These are phyloP conservation scores for Cottus gobio DNA, from an alignment of 2,113 vertebrate genomes.

Conservation along the genomic window DNA sequence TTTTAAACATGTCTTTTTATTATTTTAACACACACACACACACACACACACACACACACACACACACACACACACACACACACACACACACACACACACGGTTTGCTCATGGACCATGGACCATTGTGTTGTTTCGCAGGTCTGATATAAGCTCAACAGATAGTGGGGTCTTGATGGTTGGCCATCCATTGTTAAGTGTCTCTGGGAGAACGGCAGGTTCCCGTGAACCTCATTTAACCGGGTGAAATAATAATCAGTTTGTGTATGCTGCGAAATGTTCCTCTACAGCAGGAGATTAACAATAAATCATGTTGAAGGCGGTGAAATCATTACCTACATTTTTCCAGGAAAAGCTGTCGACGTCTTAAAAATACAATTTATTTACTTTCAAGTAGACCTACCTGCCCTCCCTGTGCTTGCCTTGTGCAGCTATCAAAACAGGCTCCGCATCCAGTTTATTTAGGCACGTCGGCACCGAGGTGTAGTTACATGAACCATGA, in stretches of 20 bases:
- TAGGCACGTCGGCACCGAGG: constrained; percentile 44
- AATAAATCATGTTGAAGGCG: constrained; percentile 28
- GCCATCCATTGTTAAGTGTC: constrained; percentile 56
- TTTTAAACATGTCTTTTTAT: too few species aligned
- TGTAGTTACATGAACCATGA: constrained; percentile 69
- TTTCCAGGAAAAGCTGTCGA: constrained; percentile 38
- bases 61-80: too few species aligned
- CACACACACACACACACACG: too few species aligned
- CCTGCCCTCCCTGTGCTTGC: not conserved
- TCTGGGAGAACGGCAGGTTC: constrained; percentile 65
- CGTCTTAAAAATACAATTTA: constrained; percentile 31
- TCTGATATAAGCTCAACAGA: constrained; percentile 76
- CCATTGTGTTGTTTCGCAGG: constrained; percentile 65
- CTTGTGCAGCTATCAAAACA: constrained; percentile 29
- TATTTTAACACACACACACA: too few species aligned
- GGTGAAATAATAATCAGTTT: constrained; percentile 18
- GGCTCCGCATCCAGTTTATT: constrained; percentile 1
- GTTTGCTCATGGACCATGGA: too few species aligned
- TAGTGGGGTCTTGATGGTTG: constrained; percentile 61
- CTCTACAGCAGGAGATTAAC: not conserved
- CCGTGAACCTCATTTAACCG: constrained; percentile 77
- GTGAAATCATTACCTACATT: constrained; percentile 39
- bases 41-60: too few species aligned
- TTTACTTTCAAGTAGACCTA: constrained; percentile 32
- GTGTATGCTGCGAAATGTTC: not conserved